Percentiles rank a stretch among this genome's conserved stretches.
phyloP scores from a whole-genome alignment of 2,113 vertebrate species.

The Circaetus gallicus region DNA sequence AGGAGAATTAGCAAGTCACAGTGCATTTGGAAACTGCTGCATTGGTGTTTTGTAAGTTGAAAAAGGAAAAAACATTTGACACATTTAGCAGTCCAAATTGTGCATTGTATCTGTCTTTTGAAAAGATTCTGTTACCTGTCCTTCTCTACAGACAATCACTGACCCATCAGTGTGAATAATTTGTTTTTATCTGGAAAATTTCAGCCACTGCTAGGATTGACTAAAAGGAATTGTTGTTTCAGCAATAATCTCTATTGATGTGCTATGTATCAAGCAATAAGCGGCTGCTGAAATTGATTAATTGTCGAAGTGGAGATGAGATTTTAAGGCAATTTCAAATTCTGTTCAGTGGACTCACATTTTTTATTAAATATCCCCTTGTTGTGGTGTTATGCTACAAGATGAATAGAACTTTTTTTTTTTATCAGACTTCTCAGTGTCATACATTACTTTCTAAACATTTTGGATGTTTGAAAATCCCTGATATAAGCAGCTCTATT shows the following conservation, averaged over 20 bases:
- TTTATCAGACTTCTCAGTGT: neutral
- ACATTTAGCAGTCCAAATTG: neutral
- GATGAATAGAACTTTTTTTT: neutral
- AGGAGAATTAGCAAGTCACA: neutral
- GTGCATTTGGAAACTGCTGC: neutral
- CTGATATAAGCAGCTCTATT: constrained; percentile 9
- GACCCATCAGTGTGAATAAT: constrained; percentile 29
- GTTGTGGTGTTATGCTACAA: neutral
- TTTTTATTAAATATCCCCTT: constrained; percentile 41
- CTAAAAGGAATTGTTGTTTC: constrained; percentile 57
- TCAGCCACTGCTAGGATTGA: neutral
- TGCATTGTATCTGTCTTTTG: neutral
- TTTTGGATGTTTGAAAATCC: constrained; percentile 10
- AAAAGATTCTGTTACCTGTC: neutral
- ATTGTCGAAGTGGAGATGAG: neutral
- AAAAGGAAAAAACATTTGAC: neutral
- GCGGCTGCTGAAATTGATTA: constrained; percentile 21
- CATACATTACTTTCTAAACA: constrained; percentile 22
- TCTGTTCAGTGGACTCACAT: neutral
- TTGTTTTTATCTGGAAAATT: constrained; percentile 48
- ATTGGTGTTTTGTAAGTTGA: neutral
- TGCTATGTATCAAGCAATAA: constrained; percentile 41
- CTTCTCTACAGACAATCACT: neutral
- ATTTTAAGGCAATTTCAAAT: constrained; percentile 52
- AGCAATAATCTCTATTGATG: constrained; percentile 50